Percentiles rank a stretch among this genome's conserved stretches.
Evolutionary conservation across 2,797 vertebrate species (phyloP).

Genomic region (Eptatretus atami): DNA sequence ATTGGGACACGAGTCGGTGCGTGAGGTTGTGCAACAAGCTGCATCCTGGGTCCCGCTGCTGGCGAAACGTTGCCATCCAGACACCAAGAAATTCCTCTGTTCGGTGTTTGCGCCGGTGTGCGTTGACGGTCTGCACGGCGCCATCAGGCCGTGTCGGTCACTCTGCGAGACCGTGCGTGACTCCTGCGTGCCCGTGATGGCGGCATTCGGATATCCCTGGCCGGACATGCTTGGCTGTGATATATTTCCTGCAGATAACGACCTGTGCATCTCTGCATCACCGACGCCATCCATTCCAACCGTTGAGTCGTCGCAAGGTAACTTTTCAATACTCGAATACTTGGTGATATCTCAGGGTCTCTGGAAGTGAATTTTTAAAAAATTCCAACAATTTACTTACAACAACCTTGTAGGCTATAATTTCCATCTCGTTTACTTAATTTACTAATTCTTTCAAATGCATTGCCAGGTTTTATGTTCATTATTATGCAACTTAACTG

Average conservation of each 20-base stretch:
- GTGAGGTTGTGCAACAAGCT: constrained; percentile 72
- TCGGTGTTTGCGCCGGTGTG: constrained; percentile 86
- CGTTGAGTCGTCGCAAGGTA: too few relatives aligned
- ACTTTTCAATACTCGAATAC: too few relatives aligned
- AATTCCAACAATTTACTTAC: too few relatives aligned
- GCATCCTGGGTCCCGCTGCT: constrained; percentile 82
- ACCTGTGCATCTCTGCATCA: constrained; percentile 66
- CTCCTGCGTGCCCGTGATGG: constrained; percentile 79
- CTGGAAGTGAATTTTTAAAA: too few relatives aligned
- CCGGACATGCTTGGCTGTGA: constrained; percentile 73
- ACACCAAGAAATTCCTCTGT: constrained; percentile 85
- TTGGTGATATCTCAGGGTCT: too few relatives aligned
- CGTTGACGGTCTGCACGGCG: constrained; percentile 63
- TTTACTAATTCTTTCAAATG: constrained; percentile 2
- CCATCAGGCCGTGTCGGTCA: constrained; percentile 67
- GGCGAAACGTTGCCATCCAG: constrained; percentile 69
- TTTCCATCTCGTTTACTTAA: not conserved
- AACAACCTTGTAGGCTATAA: too few relatives aligned
- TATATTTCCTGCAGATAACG: constrained; percentile 63
- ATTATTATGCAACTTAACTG: not conserved
- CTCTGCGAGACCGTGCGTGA: constrained; percentile 53
- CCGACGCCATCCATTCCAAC: constrained; percentile 8
- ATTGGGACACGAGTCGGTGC: constrained; percentile 76
- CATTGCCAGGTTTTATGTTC: not conserved
- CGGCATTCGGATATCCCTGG: constrained; percentile 83